These are phyloP conservation scores for Morpho achilles DNA, from an alignment of 2,888 invertebrate genomes.

Conservation along the genomic window DNA sequence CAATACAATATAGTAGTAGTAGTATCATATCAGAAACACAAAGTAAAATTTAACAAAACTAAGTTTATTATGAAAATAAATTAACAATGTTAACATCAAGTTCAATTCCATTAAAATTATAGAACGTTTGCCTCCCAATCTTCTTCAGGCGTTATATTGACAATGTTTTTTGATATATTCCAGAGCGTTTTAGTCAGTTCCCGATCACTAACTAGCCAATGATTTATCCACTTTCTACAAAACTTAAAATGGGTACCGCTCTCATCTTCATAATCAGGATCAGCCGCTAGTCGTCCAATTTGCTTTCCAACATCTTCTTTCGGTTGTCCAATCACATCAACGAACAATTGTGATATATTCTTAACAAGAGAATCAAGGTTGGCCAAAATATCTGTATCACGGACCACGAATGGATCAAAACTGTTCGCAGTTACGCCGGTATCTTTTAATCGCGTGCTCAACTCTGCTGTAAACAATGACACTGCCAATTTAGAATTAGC, in stretches of 20 bases:
- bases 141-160: constrained; percentile 48
- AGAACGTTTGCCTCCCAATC: constrained; percentile 46
- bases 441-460: constrained; percentile 75
- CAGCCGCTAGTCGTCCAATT: constrained; percentile 53
- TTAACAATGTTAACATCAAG: background rate
- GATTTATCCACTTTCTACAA: constrained; percentile 49
- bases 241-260: constrained; percentile 60
- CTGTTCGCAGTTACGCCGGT: constrained; percentile 82
- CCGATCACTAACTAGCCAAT: constrained; percentile 48
- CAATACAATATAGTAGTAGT: too few relatives aligned
- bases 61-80: background rate
- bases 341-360: constrained; percentile 42
- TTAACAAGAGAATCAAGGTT: constrained; percentile 41
- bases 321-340: constrained; percentile 49
- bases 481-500: constrained; percentile 80
- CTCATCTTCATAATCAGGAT: constrained; percentile 40
- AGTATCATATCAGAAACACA: too few relatives aligned
- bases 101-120: background rate
- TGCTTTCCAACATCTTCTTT: constrained; percentile 58
- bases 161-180: constrained; percentile 51
- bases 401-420: constrained; percentile 74
- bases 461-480: constrained; percentile 79
- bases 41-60: too few relatives aligned
- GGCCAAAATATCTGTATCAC: constrained; percentile 50
- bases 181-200: constrained; percentile 47